Evolutionary conservation across 2,113 vertebrate species (phyloP), one percentile per base, ranked within the genome.

Genomic region (Ramphastos sulfuratus): DNA sequence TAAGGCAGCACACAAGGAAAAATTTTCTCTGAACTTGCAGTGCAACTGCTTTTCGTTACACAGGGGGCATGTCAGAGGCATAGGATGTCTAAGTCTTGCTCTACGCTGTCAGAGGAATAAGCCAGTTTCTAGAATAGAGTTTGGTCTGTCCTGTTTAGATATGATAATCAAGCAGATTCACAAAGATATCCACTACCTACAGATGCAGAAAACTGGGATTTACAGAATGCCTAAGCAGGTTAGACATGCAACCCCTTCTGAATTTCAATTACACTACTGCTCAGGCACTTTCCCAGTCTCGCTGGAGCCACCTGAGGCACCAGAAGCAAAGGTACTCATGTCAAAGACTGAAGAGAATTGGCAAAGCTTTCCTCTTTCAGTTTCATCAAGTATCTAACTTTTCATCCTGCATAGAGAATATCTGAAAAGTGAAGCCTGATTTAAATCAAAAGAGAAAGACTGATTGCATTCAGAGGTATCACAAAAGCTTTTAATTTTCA

Each of bases 211-310:
- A 91, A 91, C 71, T 33, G 16, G 35, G 60, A 80, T 92, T 93
- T 88, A 85, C 61, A 83, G 52, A 88, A 86, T 67, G 76, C 52
- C 48, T 90, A 56, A 87, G 56, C 58, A 86, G 25, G 58, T 90
- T 81, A 85, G 76, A 67, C 65, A n/a, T 0, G 16, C 15, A 71
- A 64, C 56, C 21, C 27, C 59, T 56, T 39, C 4, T 83, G 88
- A 95, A 96, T 91, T 88, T 87, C 82, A 94, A 88, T 83, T 77
- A 74, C 5, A 16, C 33, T 89, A 56, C 81, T 82, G 86, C 70
- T 81, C 58, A 74, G 76, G 74, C 33, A 48, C 66, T 93, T 79
- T 19, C 54, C 52, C 82, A 87, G 52, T 85, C 87, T 89, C 71
- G 91, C 59, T 67, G 48, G 71, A 85, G 87, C 63, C 84, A 94